These are phyloP conservation scores for Phortica magna DNA, from an alignment of 2,888 invertebrate species.

Conservation along the genomic window DNA sequence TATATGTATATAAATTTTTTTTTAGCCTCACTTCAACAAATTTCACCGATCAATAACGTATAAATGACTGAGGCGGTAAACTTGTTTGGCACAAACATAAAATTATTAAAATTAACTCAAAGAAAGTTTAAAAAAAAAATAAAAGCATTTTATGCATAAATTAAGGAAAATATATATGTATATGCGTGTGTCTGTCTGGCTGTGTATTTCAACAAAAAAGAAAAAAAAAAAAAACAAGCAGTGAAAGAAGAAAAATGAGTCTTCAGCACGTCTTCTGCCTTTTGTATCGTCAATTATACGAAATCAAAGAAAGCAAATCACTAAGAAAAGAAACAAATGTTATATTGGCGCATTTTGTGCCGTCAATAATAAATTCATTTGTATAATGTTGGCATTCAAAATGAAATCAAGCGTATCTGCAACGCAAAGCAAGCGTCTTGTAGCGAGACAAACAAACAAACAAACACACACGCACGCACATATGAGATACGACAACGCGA, in stretches of 20 bases:
- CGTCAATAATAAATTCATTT: background rate
- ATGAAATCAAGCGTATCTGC: background rate
- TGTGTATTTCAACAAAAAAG: background rate
- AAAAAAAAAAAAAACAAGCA: background rate
- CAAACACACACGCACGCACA: background rate
- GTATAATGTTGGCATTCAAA: slow-evolving; percentile 4
- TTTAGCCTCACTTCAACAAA: slow-evolving; percentile 46
- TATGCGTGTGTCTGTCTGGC: background rate
- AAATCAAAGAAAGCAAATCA: background rate
- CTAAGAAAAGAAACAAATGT: slow-evolving; percentile 9
- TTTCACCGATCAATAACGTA: slow-evolving; percentile 72
- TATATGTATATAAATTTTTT: background rate
- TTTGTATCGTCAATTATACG: background rate
- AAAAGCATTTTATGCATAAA: slow-evolving; percentile 72
- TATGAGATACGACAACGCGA: background rate
- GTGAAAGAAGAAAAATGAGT: background rate
- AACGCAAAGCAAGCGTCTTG: background rate
- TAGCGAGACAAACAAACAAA: background rate
- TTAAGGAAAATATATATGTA: slow-evolving; percentile 52
- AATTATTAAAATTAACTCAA: slow-evolving; percentile 62
- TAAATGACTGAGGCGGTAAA: slow-evolving; percentile 69
- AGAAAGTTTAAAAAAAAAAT: slow-evolving; percentile 64
- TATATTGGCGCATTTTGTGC: slow-evolving; percentile 19
- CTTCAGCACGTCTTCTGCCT: slow-evolving; percentile 13
- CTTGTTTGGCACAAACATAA: slow-evolving; percentile 63